Conservation (phyloP, 1,140 invertebrate genomes). For the Littorina saxatilis region DNA sequence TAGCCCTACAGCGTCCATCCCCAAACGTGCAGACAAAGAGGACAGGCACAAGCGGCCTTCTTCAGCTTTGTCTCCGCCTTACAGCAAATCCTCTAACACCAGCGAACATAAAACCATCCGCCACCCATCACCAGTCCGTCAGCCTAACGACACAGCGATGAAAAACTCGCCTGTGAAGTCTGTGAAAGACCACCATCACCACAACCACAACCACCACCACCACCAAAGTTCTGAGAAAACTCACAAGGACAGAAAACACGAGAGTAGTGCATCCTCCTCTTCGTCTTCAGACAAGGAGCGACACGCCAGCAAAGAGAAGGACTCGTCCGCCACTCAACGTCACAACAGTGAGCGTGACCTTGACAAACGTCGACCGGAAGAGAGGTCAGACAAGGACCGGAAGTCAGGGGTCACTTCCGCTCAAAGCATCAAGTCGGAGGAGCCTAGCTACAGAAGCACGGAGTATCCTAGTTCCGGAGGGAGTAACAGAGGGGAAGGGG, state of each 20-base stretch:
- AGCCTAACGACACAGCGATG: background rate
- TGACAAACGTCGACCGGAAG: background rate
- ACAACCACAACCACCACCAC: too few species aligned
- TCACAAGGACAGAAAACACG: background rate
- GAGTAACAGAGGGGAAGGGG: background rate
- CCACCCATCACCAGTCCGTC: conserved; percentile 6
- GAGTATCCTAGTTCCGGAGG: background rate
- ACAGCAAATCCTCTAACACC: background rate
- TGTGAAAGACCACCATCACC: background rate
- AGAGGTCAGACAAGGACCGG: conserved; percentile 14
- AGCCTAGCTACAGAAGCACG: background rate
- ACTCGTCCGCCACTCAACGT: background rate
- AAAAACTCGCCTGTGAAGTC: background rate
- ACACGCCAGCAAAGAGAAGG: background rate
- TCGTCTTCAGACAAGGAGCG: background rate
- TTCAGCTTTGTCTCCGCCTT: background rate
- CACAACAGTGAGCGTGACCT: background rate
- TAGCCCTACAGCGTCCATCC: background rate
- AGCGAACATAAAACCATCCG: conserved; percentile 4
- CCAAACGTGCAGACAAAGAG: background rate
- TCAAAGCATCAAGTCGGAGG: background rate
- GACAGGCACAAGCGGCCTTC: background rate
- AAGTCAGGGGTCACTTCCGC: background rate
- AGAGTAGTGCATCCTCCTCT: background rate
- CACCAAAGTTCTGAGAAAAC: background rate